phyloP scores from a whole-genome alignment of 1,140 invertebrate species.

The Bicyclus anynana region DNA sequence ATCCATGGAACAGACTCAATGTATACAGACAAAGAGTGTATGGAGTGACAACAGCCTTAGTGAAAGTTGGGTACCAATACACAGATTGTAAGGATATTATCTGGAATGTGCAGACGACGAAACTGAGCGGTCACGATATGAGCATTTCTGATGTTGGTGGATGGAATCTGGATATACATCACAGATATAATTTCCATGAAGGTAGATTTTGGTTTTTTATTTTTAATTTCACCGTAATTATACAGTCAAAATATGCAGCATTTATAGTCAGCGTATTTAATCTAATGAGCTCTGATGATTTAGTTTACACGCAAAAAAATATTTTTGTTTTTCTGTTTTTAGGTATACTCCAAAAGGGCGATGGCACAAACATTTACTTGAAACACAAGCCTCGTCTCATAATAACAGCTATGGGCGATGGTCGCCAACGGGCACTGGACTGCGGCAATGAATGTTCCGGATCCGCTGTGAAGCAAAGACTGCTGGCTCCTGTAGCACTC shows the following conservation, averaged over 20 bases:
- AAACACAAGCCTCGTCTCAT: constrained; percentile 95
- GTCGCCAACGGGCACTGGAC: constrained; percentile 90
- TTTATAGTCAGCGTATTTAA: too few relatives aligned
- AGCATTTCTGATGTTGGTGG: constrained; percentile 96
- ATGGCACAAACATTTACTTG: constrained; percentile 97
- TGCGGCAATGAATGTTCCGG: constrained; percentile 89
- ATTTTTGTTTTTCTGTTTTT: constrained; percentile 28
- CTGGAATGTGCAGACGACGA: constrained; percentile 97
- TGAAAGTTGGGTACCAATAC: constrained; percentile 98
- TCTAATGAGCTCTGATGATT: too few relatives aligned
- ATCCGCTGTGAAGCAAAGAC: constrained; percentile 86
- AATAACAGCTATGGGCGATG: constrained; percentile 95
- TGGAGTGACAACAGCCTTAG: constrained; percentile 92
- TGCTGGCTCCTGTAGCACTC: constrained; percentile 94
- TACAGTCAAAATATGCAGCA: too few relatives aligned
- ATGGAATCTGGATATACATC: constrained; percentile 98
- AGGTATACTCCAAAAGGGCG: constrained; percentile 97
- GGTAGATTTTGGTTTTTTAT: constrained; percentile 74
- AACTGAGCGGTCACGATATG: constrained; percentile 96
- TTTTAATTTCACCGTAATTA: too few relatives aligned
- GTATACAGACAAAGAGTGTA: constrained; percentile 97
- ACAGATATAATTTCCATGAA: constrained; percentile 98
- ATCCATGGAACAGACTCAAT: constrained; percentile 96
- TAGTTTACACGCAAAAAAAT: not conserved
- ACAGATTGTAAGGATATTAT: constrained; percentile 94